phyloP scores from a whole-genome alignment of 1,140 invertebrate genomes.

The Trichonephila inaurata region DNA sequence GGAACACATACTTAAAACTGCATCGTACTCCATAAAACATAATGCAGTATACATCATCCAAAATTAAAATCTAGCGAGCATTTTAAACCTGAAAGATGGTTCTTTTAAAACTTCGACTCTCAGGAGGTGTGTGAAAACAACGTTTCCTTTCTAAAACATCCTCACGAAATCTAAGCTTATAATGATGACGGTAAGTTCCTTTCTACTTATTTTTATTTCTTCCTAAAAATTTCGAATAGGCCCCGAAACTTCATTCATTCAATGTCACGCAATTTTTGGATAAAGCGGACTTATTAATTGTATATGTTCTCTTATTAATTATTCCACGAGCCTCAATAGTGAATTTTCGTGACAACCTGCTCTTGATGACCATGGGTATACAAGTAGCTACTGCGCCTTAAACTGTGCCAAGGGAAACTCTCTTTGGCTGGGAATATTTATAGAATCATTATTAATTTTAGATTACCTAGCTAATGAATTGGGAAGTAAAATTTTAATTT shows the following conservation, averaged over 20 bases:
- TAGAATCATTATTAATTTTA: not conserved
- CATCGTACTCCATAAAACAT: too few relatives aligned
- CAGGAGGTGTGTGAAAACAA: not conserved
- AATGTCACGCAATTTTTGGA: constrained; percentile 47
- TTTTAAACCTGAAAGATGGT: not conserved
- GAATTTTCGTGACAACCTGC: constrained; percentile 40
- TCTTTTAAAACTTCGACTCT: not conserved
- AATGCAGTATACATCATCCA: not conserved
- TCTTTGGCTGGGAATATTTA: not conserved
- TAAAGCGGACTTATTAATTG: constrained; percentile 43
- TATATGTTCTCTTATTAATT: constrained; percentile 48
- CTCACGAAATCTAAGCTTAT: not conserved
- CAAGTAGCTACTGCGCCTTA: not conserved
- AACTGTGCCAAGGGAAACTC: not conserved
- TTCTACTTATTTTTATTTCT: not conserved
- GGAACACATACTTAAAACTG: too few relatives aligned
- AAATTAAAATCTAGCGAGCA: not conserved
- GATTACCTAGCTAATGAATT: not conserved
- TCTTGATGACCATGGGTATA: not conserved
- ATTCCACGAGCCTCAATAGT: constrained; percentile 43
- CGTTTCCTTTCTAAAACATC: not conserved
- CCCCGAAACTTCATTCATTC: constrained; percentile 6
- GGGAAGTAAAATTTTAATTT: constrained; percentile 3
- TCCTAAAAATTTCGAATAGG: constrained; percentile 22
- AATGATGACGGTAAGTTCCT: not conserved